Evolutionary conservation across 1,140 invertebrate genomes (phyloP).

Genomic region (Drosophila miranda): DNA sequence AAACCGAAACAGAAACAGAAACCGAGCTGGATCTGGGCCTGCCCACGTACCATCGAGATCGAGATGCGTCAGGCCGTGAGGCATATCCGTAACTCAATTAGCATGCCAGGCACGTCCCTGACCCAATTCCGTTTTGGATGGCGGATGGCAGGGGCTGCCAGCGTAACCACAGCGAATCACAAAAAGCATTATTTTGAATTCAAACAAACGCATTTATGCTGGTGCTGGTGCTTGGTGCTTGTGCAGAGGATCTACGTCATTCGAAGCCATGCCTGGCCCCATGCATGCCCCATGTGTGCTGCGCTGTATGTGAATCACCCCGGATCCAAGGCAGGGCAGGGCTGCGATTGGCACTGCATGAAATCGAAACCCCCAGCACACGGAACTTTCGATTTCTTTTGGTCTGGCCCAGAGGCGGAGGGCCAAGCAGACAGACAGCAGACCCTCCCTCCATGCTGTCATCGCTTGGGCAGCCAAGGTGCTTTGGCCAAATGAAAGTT

Average conservation of each 20-base stretch:
- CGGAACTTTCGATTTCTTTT: conserved; percentile 79
- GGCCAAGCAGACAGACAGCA: too few species aligned
- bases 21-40: conserved; percentile 12
- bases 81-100: conserved; percentile 59
- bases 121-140: conserved; percentile 63
- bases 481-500: conserved; percentile 68
- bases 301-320: conserved; percentile 56
- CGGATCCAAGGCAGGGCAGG: conserved; percentile 43
- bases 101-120: conserved; percentile 76
- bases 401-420: conserved; percentile 45
- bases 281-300: conserved; percentile 23
- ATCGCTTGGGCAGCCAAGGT: conserved; percentile 59
- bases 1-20: conserved; percentile 5
- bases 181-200: conserved; percentile 16
- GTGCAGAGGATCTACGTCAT: conserved; percentile 43
- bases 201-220: conserved; percentile 43
- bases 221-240: conserved; percentile 11
- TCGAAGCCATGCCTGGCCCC: neutral
- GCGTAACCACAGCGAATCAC: conserved; percentile 12
- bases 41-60: conserved; percentile 21
- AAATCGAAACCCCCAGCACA: conserved; percentile 61
- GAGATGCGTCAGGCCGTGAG: conserved; percentile 49
- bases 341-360: conserved; percentile 46
- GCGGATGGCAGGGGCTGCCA: neutral
- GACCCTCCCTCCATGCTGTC: conserved; percentile 44